Evolutionary conservation across 2,113 vertebrate species (phyloP), one percentile per base, ranked within the genome.

Genomic region (Xenopus borealis): DNA sequence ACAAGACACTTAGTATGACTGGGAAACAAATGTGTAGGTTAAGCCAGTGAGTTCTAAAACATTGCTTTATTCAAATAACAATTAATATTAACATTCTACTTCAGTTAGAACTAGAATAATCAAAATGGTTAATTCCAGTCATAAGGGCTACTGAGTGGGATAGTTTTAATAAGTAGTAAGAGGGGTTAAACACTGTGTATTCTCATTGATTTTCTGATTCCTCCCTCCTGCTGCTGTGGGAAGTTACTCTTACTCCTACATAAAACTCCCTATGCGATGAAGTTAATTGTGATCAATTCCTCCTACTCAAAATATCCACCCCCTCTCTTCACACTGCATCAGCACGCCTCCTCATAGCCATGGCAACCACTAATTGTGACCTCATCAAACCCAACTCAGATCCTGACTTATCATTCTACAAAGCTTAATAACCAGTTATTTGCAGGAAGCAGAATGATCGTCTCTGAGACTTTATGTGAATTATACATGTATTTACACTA

Each of bases 321-420:
- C 80, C 83, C 58, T 76, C 73, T n/a, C 65, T 50, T 67, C 46
- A 63, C 66, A 69, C 68, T 76, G 46, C 73, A 69, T 75, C 72
- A 19, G 10, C 10, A 83, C 69, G 67, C 62, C 62, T 83, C 81
- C 78, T 45, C 66, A 80, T 88, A 14, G 0, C 85, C 83, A 85
- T 87, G 47, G 88, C 80, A 87, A 88, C 86, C 33, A 1, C 73
- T 69, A 62, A 77, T 83, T 72, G 75, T 1, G 0, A 4, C 23
- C 70, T 81, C 76, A 63, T 75, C 82, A 82, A 8, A 1, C 9
- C 63, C 78, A 73, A 80, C 83, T 84, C 12, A 50, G 9, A 44
- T 1, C 62, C 69, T 72, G 58, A 78, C 80, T 72, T 9, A 74
- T 74, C 74, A 72, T 0, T 61, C 79, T 53, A 1, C 23, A 47